Evolutionary conservation across 2,113 vertebrate genomes (phyloP), one percentile per base, ranked within the genome.

Genomic region (Empidonax alnorum): DNA sequence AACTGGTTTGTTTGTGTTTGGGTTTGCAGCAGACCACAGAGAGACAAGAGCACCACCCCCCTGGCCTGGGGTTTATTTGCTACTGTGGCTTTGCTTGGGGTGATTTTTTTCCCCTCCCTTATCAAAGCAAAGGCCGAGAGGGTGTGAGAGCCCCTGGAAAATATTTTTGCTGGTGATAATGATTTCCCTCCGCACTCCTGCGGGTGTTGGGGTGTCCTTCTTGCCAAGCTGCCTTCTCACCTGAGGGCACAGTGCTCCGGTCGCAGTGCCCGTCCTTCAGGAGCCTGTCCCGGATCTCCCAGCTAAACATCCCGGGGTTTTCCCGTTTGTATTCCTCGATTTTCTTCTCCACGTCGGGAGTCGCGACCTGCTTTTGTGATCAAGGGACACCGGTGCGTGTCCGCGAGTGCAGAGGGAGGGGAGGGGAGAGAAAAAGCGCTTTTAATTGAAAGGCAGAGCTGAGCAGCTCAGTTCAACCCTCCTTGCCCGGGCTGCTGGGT

Each of bases 271-370:
- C 99, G 15, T 99, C 99, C 97, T 99, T 99, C 89, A 99, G 98
- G 94, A 99, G 98, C 83, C 99, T 98, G 97, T 99, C 99, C 62
- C 99, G 98, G 98, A 99, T 99, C 97, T 99, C 99, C 99, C 99
- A 99, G 97, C 99, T 99, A 98, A 99, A 99, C 99, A 99, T 99
- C 18, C 99, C 99, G 0, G 99, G 98, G 95, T 99, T 99, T 53
- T 99, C 99, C 52, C 99, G 96, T 97, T 99, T 99, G 98, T 99
- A 99, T 71, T 99, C 99, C 97, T 99, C 99, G 47, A 99, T 99
- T 96, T 99, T 98, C 95, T 99, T 99, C 97, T 99, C 99, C 97
- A 99, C 99, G 85, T 99, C 99, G 20, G 99, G 99, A 97, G 99
- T 99, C 84, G 99, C 99, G 90, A 99, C 99, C 99, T 99, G 99